Base-by-base conservation (phyloP, 1,140 invertebrate genomes). In the Trachymyrmex cornetzi region DNA sequence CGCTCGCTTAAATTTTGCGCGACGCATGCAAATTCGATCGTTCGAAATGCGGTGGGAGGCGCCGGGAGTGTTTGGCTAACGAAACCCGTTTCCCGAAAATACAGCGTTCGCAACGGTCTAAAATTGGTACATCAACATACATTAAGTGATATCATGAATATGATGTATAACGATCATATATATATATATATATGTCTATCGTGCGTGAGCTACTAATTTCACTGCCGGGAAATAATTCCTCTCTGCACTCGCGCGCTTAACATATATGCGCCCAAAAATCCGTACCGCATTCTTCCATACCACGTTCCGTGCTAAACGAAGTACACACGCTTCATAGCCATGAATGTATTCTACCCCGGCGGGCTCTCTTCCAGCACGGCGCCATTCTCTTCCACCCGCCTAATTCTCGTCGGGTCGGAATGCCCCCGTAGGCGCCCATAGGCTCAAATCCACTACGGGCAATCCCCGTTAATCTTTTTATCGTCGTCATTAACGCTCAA, bases 381-480 rank as follows among this genome's bases (percentile, higher is more conserved):
- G 81, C 61, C 69, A 69, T 72, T 67, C 59, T 61, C 72, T 77
- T 84, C 80, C 69, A 61, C 55, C 69, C 80, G 69, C 80, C 80
- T 84, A 84, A 84, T 84, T 84, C 80, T 75, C 80, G 69, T 63
- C 69, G 80, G 69, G 69, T 48, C 11, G 80, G 55, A 84, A 84
- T 84, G 80, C 80, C 30, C 80, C 69, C 80, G 80, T 74, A 61
- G 80, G 80, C 80, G 57, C 55, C 80, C 38, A 84, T 84, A 84
- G 85, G 30, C 79, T 67, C 85, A 63, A 91, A 91, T 90, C 87
- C 89, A 53, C 86, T 72, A 48, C 69, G 77, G 72, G 84, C 87
- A 86, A 92, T 91, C 89, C 77, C 80, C 87, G 77, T 86, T 92
- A 92, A 92, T 92, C 91, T 90, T 92, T 92, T 92, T 92, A 92